Evolutionary conservation across 2,113 vertebrate genomes (phyloP).

Genomic region (Anarhynchus alexandrinus): DNA sequence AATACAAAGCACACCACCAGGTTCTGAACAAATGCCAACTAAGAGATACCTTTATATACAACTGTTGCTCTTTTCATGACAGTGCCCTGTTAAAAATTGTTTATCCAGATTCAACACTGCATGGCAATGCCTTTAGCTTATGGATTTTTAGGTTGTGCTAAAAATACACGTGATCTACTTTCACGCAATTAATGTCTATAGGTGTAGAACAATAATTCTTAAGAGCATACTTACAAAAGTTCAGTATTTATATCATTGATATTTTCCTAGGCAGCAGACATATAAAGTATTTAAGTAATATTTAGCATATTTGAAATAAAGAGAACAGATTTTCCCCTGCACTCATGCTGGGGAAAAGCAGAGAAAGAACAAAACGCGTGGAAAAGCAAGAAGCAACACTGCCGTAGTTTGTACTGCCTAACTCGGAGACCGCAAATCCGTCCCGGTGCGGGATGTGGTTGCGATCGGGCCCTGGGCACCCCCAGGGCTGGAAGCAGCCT

Average conservation of each 20-base stretch:
- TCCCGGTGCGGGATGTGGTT: fast-evolving
- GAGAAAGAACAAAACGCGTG: fast-evolving
- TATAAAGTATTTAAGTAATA: not conserved
- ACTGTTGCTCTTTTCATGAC: not conserved
- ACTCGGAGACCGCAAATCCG: fast-evolving
- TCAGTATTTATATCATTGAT: not conserved
- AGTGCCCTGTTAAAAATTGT: not conserved
- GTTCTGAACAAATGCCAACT: not conserved
- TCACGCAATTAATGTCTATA: not conserved
- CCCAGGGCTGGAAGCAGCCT: not conserved
- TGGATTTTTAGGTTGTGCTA: not conserved
- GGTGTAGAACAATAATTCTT: not conserved
- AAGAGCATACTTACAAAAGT: not conserved
- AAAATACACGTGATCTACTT: not conserved
- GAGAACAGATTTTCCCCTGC: not conserved
- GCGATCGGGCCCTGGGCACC: too few relatives aligned
- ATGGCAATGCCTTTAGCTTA: not conserved
- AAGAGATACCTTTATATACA: not conserved
- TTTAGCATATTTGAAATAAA: not conserved
- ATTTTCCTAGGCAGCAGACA: not conserved
- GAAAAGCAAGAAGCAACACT: not conserved
- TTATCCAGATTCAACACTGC: not conserved
- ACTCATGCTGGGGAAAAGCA: fast-evolving
- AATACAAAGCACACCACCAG: not conserved
- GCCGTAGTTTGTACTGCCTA: not conserved